A percentile compares a stretch with the other conserved stretches of the same genome.
Evolutionary conservation across 2,888 invertebrate species (phyloP).

Genomic region (Disparrhopalites patrizii): DNA sequence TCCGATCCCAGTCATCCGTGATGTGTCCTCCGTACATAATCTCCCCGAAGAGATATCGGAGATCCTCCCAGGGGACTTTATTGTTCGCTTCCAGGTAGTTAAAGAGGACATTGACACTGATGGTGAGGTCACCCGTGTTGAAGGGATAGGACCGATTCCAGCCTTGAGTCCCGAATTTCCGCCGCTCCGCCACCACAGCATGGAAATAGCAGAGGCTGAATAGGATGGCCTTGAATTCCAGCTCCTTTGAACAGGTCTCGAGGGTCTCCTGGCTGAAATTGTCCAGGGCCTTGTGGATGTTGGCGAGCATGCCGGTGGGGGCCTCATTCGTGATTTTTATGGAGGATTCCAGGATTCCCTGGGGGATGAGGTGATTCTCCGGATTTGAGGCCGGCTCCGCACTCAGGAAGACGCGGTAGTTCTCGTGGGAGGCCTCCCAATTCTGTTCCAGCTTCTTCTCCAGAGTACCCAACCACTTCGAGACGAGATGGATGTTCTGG

Average conservation of each 20-base stretch:
- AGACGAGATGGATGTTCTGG: conserved; percentile 78
- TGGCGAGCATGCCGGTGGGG: conserved; percentile 94
- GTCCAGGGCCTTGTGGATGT: conserved; percentile 89
- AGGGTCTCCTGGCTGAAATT: conserved; percentile 90
- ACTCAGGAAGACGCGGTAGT: conserved; percentile 86
- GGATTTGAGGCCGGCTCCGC: conserved; percentile 88
- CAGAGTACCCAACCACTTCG: conserved; percentile 81
- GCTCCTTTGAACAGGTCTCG: conserved; percentile 93
- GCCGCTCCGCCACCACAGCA: conserved; percentile 72
- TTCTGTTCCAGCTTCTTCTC: conserved; percentile 89
- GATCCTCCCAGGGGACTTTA: conserved; percentile 93
- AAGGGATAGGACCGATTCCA: conserved; percentile 96
- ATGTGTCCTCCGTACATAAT: conserved; percentile 65
- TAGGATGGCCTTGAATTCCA: conserved; percentile 93
- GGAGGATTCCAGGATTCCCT: conserved; percentile 87
- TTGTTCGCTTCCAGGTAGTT: conserved; percentile 67
- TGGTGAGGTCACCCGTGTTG: conserved; percentile 84
- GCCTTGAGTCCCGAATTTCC: conserved; percentile 91
- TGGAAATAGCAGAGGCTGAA: conserved; percentile 94
- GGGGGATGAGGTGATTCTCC: conserved; percentile 84
- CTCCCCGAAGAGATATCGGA: conserved; percentile 92
- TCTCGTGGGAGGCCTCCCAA: conserved; percentile 69
- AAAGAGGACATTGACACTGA: conserved; percentile 76
- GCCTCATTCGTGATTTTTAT: conserved; percentile 98
- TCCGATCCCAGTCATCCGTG: conserved; percentile 77